phyloP scores from a whole-genome alignment of 2,888 invertebrate species.

The Cremastinae sp. region DNA sequence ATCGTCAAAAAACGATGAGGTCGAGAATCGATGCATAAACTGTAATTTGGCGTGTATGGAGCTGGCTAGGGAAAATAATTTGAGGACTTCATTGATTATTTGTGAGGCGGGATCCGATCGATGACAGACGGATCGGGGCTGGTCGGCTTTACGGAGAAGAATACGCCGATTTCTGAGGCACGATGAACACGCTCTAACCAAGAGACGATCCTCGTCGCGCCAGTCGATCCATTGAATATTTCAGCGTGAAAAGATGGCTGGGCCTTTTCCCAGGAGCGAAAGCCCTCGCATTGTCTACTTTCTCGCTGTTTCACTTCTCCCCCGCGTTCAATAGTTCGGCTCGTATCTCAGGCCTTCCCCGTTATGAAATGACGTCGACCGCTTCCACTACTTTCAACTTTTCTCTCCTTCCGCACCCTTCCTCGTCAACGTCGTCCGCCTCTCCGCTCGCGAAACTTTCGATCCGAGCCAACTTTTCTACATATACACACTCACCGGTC shows the following conservation, averaged over 20 bases:
- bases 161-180: slow-evolving; percentile 30
- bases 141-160: slow-evolving; percentile 1
- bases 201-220: slow-evolving; percentile 14
- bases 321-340: slow-evolving; percentile 53
- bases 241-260: slow-evolving; percentile 61
- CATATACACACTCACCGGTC: slow-evolving; percentile 23
- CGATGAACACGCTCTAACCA: slow-evolving; percentile 24
- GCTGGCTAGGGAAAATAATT: not conserved
- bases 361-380: slow-evolving; percentile 49
- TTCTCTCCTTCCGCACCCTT: slow-evolving; percentile 17
- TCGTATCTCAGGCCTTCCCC: slow-evolving; percentile 40
- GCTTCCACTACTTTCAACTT: slow-evolving; percentile 23
- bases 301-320: slow-evolving; percentile 8
- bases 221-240: slow-evolving; percentile 64
- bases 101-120: not conserved
- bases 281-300: slow-evolving; percentile 51
- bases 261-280: slow-evolving; percentile 51
- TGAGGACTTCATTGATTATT: slow-evolving; percentile 26
- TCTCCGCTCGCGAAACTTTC: slow-evolving; percentile 40
- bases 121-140: not conserved
- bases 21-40: not conserved
- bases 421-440: slow-evolving; percentile 22
- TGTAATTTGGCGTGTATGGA: not conserved
- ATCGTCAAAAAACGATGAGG: not conserved
- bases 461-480: slow-evolving; percentile 38